Evolutionary conservation across 2,113 vertebrate genomes (phyloP), one percentile per base, ranked within the genome.

Genomic region (Thunnus thynnus): DNA sequence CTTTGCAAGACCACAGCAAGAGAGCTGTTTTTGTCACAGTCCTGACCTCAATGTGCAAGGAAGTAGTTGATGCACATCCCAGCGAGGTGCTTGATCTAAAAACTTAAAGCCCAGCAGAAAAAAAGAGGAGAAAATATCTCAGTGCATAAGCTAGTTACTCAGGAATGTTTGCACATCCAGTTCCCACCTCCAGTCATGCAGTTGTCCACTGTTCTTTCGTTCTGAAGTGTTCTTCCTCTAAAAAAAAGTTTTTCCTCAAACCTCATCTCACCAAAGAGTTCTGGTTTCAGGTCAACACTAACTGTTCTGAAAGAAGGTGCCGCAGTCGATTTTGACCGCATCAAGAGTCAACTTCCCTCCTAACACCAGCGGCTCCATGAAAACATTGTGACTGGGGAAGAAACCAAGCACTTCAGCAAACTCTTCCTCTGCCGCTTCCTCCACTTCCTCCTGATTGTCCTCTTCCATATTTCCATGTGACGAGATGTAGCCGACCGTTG

Each of bases 241-340:
- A 66, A 76, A n/a, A n/a, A 2, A 10, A 0, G 22, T 11, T 70
- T 74, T 66, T 9, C 8, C 12, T 18, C 30, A 50, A 32, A 70
- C 57, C 51, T 55, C 13, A n/a, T 47, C 54, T 52, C 62, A 61
- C 30, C 41, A n/a, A 14, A 18, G 22, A 60, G 62, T 75, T 65
- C 41, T 44, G 32, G 9, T 67, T 41, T 82, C 25, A 78, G 54
- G 22, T 36, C 7, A 12, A 50, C 44, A 58, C 41, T 73, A 57
- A 36, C 1, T 13, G n/a, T 77, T 85, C 60, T 90, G 80, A 72
- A 91, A 89, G n/a, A 94, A 85, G 70, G 87, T 76, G 44, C 78
- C 89, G 76, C 95, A 94, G 86, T 94, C 88, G 4, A 95, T 94
- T 88, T 93, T 95, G 18, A 96, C 94, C 0, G 86, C 65, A 27